These are phyloP conservation scores for Lasioglossum pauxillum DNA, from an alignment of 2,888 invertebrate species.

Conservation along the genomic window DNA sequence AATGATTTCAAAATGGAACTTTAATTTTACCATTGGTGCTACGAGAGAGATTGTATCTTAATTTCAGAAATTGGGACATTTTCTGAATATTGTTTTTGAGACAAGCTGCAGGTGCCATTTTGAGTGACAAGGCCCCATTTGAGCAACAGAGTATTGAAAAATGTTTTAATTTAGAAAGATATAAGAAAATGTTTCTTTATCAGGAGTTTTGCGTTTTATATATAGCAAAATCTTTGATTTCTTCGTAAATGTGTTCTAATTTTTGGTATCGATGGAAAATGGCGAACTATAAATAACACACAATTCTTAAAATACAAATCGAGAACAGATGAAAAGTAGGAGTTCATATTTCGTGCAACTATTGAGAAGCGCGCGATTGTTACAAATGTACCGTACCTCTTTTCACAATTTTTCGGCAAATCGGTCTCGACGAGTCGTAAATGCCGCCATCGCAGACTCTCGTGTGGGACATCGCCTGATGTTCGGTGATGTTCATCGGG, in stretches of 20 bases:
- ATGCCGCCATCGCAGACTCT: constrained; percentile 71
- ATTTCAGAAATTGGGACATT: not conserved
- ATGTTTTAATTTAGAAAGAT: not conserved
- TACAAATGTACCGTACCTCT: constrained; percentile 87
- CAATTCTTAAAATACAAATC: not conserved
- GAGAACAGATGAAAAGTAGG: not conserved
- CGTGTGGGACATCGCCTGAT: constrained; percentile 83
- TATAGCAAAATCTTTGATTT: no score
- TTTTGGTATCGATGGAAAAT: not conserved
- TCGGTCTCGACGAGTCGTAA: constrained; percentile 83
- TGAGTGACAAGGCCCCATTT: no score
- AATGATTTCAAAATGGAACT: not conserved
- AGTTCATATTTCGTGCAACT: no score
- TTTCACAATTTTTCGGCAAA: constrained; percentile 91
- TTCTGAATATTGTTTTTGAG: no score
- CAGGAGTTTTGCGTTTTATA: no score
- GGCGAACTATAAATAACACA: not conserved
- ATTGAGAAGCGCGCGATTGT: not conserved
- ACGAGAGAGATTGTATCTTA: not conserved
- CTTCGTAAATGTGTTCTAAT: no score
- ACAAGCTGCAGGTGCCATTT: not conserved
- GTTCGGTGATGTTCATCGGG: constrained; percentile 88
- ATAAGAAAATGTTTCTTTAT: no score
- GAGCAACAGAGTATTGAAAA: no score
- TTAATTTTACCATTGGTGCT: not conserved